Evolutionary conservation across 2,888 invertebrate species (phyloP).

Genomic region (Laothoe populi): DNA sequence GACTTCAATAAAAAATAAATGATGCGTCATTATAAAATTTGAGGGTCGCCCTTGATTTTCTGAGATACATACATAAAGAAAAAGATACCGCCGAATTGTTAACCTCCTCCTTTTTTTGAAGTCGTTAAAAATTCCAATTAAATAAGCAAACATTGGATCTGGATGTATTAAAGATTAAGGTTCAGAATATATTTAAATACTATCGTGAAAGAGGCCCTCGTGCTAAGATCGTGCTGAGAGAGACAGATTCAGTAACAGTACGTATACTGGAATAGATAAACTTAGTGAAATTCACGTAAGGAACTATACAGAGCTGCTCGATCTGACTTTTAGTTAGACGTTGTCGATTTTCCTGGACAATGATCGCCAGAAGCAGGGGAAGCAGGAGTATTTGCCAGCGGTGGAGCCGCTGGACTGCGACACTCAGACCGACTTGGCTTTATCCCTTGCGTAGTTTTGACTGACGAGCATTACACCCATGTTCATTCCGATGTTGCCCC

Average conservation of each 20-base stretch:
- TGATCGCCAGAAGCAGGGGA: conserved; percentile 72
- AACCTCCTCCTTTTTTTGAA: too few species aligned
- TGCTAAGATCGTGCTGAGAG: conserved; percentile 31
- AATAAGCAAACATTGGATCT: neutral
- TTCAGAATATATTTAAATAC: neutral
- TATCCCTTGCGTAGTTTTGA: conserved; percentile 73
- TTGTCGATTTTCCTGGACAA: conserved; percentile 65
- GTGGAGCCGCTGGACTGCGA: conserved; percentile 64
- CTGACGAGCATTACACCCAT: conserved; percentile 87
- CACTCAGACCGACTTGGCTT: conserved; percentile 79
- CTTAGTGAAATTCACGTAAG: conserved; percentile 51
- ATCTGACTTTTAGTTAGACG: conserved; percentile 50
- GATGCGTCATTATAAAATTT: too few species aligned
- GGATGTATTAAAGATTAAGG: neutral
- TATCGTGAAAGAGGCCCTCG: conserved; percentile 20
- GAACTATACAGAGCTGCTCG: conserved; percentile 42
- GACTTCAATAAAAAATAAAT: too few species aligned
- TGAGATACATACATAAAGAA: too few species aligned
- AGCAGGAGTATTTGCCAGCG: conserved; percentile 70
- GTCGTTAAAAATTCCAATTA: neutral
- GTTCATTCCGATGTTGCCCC: conserved; percentile 89
- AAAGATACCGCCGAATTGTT: too few species aligned
- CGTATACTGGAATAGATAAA: conserved; percentile 45
- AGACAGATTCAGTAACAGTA: conserved; percentile 37
- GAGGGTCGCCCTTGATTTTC: too few species aligned